Conservation (phyloP, 2,113 vertebrate species). For the Nipponia nippon region DNA sequence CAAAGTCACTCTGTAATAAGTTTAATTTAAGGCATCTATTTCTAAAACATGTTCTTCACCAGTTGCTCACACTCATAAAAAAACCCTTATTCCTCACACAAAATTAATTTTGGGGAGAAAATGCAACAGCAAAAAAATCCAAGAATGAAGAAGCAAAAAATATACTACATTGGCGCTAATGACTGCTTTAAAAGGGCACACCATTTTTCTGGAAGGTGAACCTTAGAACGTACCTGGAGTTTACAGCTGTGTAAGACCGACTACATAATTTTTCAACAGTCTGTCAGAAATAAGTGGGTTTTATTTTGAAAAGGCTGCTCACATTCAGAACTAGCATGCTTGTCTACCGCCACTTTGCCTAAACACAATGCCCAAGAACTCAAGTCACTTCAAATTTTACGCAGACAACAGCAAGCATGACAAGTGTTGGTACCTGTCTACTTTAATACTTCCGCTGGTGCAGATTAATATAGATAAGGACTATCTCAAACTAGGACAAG, state of each 20-base stretch:
- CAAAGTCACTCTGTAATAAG: background rate
- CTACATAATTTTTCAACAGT: background rate
- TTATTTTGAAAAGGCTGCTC: background rate
- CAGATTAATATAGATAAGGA: conserved; percentile 18
- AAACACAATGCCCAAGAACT: background rate
- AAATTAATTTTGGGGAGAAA: background rate
- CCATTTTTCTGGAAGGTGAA: background rate
- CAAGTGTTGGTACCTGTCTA: conserved; percentile 16
- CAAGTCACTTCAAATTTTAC: conserved; percentile 1
- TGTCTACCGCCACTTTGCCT: background rate
- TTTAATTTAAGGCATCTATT: conserved; percentile 26
- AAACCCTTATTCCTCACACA: background rate
- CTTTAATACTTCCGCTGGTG: background rate
- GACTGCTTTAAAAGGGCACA: background rate
- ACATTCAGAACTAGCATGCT: background rate
- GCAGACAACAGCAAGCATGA: background rate
- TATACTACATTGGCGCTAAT: background rate
- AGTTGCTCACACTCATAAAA: background rate
- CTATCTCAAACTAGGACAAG: conserved; percentile 43
- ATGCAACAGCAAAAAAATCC: background rate
- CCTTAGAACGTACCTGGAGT: background rate
- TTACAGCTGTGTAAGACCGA: background rate
- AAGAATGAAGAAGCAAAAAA: background rate
- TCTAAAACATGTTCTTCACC: conserved; percentile 16
- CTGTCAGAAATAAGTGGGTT: background rate